Percentiles rank a stretch among this genome's conserved stretches.
Conservation (phyloP, 2,797 vertebrate genomes). For the Pteronotus mesoamericanus region DNA sequence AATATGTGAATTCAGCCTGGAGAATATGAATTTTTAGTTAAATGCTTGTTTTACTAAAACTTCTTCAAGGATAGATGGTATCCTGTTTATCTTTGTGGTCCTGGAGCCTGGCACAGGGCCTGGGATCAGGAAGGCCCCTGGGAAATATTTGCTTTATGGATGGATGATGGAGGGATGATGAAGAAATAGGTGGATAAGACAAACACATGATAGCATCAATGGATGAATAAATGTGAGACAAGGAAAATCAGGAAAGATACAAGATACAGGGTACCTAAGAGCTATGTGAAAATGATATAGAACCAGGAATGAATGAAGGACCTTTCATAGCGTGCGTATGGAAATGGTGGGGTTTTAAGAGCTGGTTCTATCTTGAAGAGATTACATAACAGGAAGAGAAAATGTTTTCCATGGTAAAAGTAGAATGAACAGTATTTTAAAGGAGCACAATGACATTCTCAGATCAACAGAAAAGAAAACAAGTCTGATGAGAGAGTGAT, state of each 20-base stretch:
- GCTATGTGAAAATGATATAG: neutral
- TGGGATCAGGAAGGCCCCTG: neutral
- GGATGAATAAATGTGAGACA: neutral
- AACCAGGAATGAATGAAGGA: neutral
- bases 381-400: neutral
- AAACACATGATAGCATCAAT: neutral
- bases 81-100: neutral
- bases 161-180: neutral
- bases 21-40: neutral
- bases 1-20: neutral
- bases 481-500: neutral
- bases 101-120: neutral
- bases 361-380: neutral
- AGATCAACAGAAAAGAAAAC: conserved; percentile 33
- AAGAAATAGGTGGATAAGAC: neutral
- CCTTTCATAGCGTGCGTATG: neutral
- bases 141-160: neutral
- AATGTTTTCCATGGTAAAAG: neutral
- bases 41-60: neutral
- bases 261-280: no score
- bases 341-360: neutral
- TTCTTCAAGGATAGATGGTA: neutral
- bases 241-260: neutral
- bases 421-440: neutral
- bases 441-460: conserved; percentile 52